A percentile compares a stretch with the other conserved stretches of the same genome.
phyloP scores from a whole-genome alignment of 2,888 invertebrate genomes.

The Cryptophagus acutangulus region DNA sequence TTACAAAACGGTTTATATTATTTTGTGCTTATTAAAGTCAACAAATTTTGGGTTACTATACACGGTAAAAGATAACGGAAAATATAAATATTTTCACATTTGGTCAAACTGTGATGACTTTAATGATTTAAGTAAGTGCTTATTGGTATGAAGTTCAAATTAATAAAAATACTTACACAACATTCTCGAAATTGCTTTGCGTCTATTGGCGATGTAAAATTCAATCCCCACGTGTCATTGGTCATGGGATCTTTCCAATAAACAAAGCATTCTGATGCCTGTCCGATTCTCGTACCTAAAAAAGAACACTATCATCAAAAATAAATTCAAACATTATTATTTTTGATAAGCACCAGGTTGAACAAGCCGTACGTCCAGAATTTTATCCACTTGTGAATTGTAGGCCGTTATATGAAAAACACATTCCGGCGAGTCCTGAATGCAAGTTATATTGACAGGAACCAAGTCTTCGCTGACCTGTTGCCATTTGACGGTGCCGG shows the following conservation, averaged over 20 bases:
- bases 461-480: slow-evolving; percentile 97
- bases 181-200: slow-evolving; percentile 96
- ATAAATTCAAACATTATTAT: slow-evolving; percentile 3
- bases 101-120: too few species aligned
- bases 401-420: slow-evolving; percentile 98
- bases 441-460: slow-evolving; percentile 96
- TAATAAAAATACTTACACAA: slow-evolving; percentile 73
- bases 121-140: too few species aligned
- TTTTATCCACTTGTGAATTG: slow-evolving; percentile 98
- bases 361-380: slow-evolving; percentile 92
- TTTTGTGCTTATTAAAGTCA: too few species aligned
- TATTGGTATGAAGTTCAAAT: background rate
- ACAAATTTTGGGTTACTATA: too few species aligned
- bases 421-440: slow-evolving; percentile 93
- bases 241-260: slow-evolving; percentile 98
- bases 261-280: slow-evolving; percentile 97
- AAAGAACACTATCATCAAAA: slow-evolving; percentile 19
- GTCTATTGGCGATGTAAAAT: slow-evolving; percentile 95
- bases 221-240: slow-evolving; percentile 96
- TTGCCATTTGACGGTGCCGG: slow-evolving; percentile 94
- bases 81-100: too few species aligned
- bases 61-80: too few species aligned
- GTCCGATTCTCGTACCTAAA: slow-evolving; percentile 90
- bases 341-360: slow-evolving; percentile 76
- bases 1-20: too few species aligned